These are phyloP conservation scores for Tortrix viridana DNA, from an alignment of 2,888 invertebrate species.

Conservation along the genomic window DNA sequence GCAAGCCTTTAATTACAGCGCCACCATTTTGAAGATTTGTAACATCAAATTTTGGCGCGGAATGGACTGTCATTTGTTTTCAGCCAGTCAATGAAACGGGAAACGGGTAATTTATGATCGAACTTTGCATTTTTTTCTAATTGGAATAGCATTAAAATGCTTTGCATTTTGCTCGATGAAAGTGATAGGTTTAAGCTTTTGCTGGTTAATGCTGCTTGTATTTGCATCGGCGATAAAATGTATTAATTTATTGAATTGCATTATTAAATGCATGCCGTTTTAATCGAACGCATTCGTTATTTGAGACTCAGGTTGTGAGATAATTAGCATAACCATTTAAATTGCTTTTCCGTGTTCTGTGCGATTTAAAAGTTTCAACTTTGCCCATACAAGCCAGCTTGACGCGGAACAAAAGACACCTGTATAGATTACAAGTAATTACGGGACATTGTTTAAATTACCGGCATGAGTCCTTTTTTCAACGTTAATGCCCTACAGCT, in stretches of 20 bases:
- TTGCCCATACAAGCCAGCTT: slow-evolving; percentile 29
- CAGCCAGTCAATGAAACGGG: not conserved
- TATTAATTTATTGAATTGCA: slow-evolving; percentile 23
- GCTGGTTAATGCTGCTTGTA: too few species aligned
- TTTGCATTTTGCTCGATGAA: not conserved
- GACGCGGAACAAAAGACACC: slow-evolving; percentile 32
- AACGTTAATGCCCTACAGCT: not conserved
- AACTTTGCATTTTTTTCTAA: not conserved
- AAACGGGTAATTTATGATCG: slow-evolving; percentile 1
- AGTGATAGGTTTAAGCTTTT: not conserved
- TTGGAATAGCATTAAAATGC: not conserved
- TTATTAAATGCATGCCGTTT: slow-evolving; percentile 13
- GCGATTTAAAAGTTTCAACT: slow-evolving; percentile 32
- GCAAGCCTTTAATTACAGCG: slow-evolving; percentile 76
- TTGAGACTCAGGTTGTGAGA: slow-evolving; percentile 42
- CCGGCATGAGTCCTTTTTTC: not conserved
- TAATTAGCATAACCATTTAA: slow-evolving; percentile 58
- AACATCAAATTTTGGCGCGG: slow-evolving; percentile 74
- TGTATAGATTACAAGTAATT: slow-evolving; percentile 25
- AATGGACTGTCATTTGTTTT: slow-evolving; percentile 39
- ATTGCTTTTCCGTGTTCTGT: slow-evolving; percentile 58
- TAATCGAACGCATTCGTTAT: slow-evolving; percentile 31
- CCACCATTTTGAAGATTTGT: slow-evolving; percentile 76
- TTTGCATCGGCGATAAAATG: slow-evolving; percentile 6
- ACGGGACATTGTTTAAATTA: slow-evolving; percentile 20